Evolutionary conservation across 2,888 invertebrate genomes (phyloP), one percentile per base, ranked within the genome.

Genomic region (Aspidiotus rigidus): DNA sequence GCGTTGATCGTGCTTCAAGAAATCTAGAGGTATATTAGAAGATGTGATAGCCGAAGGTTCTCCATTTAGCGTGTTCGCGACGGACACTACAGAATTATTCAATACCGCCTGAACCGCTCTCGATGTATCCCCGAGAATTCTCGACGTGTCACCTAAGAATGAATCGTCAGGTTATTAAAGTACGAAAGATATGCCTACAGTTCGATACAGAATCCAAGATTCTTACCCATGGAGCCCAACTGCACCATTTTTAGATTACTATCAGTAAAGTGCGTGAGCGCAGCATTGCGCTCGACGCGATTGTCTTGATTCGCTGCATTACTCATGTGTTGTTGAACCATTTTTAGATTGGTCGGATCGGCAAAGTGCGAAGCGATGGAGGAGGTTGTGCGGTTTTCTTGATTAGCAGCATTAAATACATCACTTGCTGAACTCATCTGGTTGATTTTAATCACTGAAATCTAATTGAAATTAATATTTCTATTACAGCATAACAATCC

Each of bases 1-100:
- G 57, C 69, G 69, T 62, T 69, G 69, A 69, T 69, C 69, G 28
- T 69, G 69, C 56, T 69, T 69, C 57, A 69, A 44, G 56, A 69
- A 69, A 62, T 69, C 69, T 40, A 69, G 56, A 15, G 62, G 62
- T 41, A 69, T 55, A 56, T 56, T 62, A 8, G 69, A 69, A 16
- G 69, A 69, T 39, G 69, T 56, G 42, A 69, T 69, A 13, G 69
- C 62, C 8, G 69, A 61, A n/a, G 69, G 69, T 56, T 69, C 69
- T 7, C 69, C 69, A 44, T 69, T 69, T 53, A 69, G 62, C n/a
- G 69, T 62, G 55, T 69, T 69, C 44, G 69, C 69, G 11, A 69
- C 69, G 39, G 69, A 69, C 7, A 69, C 62, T 6, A 69, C 59
- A n/a, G 66, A 66, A 39, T 66, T 66, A 59, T 66, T 66, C 57